Evolutionary conservation across 2,888 invertebrate species (phyloP), one percentile per base, ranked within the genome.

Genomic region (Ormyrus labotus): DNA sequence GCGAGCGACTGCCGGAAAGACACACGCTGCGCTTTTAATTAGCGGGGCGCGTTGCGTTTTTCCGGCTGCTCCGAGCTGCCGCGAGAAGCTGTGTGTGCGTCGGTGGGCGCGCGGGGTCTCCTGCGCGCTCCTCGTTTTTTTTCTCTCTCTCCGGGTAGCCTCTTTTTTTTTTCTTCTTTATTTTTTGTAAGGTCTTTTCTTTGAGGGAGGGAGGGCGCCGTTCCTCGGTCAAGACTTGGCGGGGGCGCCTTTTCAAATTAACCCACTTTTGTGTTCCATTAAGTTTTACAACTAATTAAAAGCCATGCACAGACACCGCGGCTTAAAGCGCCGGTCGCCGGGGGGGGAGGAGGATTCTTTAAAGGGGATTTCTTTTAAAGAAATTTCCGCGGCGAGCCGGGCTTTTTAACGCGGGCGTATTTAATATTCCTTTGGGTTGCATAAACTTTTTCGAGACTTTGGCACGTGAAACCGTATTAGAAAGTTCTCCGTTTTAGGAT

Each of bases 1-100:
- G 85, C 85, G 86, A 86, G 84, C 87, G 85, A 83, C 85, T 85
- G 85, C 86, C 86, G 86, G 87, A 89, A 89, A 89, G 88, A 89
- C 87, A 87, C 86, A 87, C 86, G 87, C 84, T 47, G 7, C 19
- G 47, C 65, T 84, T 85, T 84, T 86, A 86, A 86, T 85, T 85
- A 86, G 85, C 84, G 82, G 76, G 5, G 60, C 81, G 74, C 74
- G 82, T 76, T 78, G 83, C 78, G 78, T 76, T 82, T 83, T 58
- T 34, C 34, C 34, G 34, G n/a, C 45, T 65, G 50, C 47, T 9
- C 11, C 76, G 19, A 19, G 19, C 19, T 19, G n/a, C n/a, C n/a
- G 72, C 58, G 57, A 77, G 78, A 81, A 83, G 19, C 47, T 2
- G 11, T 80, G 19, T 47, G 1, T 13, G 57, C 47, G 34, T 53